Evolutionary conservation across 2,888 invertebrate species (phyloP).

Genomic region (Fragum sueziense): DNA sequence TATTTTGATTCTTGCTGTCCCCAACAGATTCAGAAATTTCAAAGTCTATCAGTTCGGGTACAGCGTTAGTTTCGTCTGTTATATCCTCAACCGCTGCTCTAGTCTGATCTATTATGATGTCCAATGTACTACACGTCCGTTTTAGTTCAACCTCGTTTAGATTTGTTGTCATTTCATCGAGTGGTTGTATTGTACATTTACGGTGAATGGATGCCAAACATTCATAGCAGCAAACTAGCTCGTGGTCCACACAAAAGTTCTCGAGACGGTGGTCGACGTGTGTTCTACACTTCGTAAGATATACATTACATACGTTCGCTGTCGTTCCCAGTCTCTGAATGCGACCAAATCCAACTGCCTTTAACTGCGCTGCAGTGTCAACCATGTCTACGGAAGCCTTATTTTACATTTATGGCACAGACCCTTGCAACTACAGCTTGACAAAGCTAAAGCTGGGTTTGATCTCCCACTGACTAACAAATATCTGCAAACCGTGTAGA

Average conservation of each 20-base stretch:
- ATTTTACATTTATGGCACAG: too few species aligned
- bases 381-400: too few species aligned
- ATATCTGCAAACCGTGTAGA: too few species aligned
- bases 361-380: too few species aligned
- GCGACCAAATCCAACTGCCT: too few species aligned
- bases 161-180: conserved; percentile 23
- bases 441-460: too few species aligned
- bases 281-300: not conserved
- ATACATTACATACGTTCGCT: not conserved
- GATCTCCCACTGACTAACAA: too few species aligned
- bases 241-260: conserved; percentile 27
- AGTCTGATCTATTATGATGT: not conserved
- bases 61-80: not conserved
- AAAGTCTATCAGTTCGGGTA: not conserved
- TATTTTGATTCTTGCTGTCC: not conserved
- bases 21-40: not conserved
- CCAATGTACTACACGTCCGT: not conserved
- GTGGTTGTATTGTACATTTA: conserved; percentile 29
- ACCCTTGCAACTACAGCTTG: too few species aligned
- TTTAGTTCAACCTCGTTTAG: not conserved
- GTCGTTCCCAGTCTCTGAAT: not conserved
- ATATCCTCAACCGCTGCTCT: not conserved
- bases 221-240: conserved; percentile 29
- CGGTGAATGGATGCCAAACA: conserved; percentile 15
- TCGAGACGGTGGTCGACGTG: conserved; percentile 22